phyloP scores from a whole-genome alignment of 2,113 vertebrate genomes.

The Leptodactylus fuscus region DNA sequence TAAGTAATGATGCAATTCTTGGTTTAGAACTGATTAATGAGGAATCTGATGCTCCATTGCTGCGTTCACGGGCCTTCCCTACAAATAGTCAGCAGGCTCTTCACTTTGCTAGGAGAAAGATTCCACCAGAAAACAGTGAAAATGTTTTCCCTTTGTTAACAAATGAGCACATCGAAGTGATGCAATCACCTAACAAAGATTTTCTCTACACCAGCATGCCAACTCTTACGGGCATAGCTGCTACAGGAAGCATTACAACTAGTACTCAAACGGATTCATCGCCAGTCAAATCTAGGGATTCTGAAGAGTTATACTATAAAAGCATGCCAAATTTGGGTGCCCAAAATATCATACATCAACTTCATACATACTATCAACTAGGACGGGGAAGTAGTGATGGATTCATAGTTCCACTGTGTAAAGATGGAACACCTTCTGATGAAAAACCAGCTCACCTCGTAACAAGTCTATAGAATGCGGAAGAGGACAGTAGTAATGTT shows the following conservation, averaged over 20 bases:
- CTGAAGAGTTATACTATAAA: constrained; percentile 97
- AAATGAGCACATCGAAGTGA: constrained; percentile 90
- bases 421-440: constrained; percentile 85
- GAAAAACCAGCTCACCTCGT: constrained; percentile 91
- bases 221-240: constrained; percentile 80
- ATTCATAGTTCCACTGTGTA: constrained; percentile 91
- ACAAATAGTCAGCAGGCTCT: constrained; percentile 84
- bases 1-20: constrained; percentile 89
- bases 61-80: constrained; percentile 85
- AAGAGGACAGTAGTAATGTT: constrained; percentile 56
- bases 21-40: constrained; percentile 93
- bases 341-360: constrained; percentile 90
- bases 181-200: constrained; percentile 89
- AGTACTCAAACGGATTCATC: constrained; percentile 85
- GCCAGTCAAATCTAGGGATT: constrained; percentile 82
- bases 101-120: constrained; percentile 82
- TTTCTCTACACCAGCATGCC: constrained; percentile 97
- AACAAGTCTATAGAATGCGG: constrained; percentile 93
- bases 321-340: constrained; percentile 98
- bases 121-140: constrained; percentile 95
- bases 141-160: constrained; percentile 95
- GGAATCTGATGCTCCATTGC: constrained; percentile 87
- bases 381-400: constrained; percentile 96
- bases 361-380: constrained; percentile 95
- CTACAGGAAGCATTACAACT: constrained; percentile 73